Evolutionary conservation across 2,113 vertebrate species (phyloP).

Genomic region (Helogale parvula): DNA sequence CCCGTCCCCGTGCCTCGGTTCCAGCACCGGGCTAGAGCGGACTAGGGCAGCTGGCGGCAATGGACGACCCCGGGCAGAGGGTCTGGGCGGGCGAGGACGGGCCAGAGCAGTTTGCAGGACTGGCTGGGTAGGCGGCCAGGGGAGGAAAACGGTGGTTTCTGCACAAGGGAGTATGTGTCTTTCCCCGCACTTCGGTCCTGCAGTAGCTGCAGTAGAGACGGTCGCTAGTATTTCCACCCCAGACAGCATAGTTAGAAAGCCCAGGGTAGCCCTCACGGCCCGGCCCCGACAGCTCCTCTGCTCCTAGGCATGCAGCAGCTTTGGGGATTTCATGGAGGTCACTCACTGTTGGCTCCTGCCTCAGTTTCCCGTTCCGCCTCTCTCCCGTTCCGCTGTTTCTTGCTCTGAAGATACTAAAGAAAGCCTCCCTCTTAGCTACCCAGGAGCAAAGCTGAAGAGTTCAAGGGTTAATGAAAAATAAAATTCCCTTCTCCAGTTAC

Average conservation of each 20-base stretch:
- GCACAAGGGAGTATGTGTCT: constrained; percentile 46
- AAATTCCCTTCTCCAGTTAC: not conserved
- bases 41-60: not conserved
- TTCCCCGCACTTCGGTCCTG: not conserved
- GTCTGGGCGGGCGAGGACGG: not conserved
- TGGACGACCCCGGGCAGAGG: not conserved
- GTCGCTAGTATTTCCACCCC: constrained; percentile 37
- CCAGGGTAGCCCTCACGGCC: not conserved
- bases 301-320: not conserved
- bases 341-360: not conserved
- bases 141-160: constrained; percentile 14
- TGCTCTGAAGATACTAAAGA: not conserved
- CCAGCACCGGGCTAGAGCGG: not conserved
- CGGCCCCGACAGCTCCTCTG: not conserved
- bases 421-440: not conserved
- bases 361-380: constrained; percentile 1
- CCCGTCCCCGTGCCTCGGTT: not conserved
- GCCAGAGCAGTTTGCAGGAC: not conserved
- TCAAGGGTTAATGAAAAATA: not conserved
- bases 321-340: not conserved
- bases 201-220: not conserved
- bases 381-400: not conserved
- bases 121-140: not conserved
- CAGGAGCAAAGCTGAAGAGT: not conserved
- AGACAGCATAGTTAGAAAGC: constrained; percentile 38